Evolutionary conservation across 2,113 vertebrate genomes (phyloP).

Genomic region (Microtus richardsoni): DNA sequence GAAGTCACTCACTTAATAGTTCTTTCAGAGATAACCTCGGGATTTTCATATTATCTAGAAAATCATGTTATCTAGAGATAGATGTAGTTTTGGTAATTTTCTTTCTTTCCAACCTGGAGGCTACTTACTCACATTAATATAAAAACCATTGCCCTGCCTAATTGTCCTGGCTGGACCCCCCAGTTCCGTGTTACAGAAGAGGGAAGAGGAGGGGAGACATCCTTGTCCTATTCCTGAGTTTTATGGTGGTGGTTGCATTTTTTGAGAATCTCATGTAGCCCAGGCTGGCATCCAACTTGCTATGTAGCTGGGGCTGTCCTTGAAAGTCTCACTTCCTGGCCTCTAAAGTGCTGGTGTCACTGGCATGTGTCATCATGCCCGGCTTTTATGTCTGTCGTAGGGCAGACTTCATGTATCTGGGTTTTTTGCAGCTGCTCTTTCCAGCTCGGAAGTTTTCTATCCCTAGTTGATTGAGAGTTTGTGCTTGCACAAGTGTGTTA

Average conservation of each 20-base stretch:
- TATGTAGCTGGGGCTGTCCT: not conserved
- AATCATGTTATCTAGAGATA: not conserved
- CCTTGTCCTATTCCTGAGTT: not conserved
- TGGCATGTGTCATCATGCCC: not conserved
- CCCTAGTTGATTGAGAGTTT: not conserved
- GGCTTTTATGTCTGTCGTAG: not conserved
- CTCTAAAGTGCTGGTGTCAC: too few relatives aligned
- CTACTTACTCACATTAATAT: not conserved
- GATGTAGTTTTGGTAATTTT: not conserved
- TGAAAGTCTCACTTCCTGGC: not conserved
- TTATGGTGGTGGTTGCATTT: not conserved
- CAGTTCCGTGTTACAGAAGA: not conserved
- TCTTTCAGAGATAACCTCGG: not conserved
- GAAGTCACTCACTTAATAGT: not conserved
- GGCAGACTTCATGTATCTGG: not conserved
- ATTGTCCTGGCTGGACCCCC: not conserved
- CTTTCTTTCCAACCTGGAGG: not conserved
- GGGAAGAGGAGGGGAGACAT: not conserved
- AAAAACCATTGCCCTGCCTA: too few relatives aligned
- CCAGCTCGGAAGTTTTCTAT: not conserved
- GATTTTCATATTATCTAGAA: not conserved
- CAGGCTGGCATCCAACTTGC: not conserved
- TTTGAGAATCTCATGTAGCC: not conserved
- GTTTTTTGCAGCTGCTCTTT: not conserved
- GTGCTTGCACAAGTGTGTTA: not conserved